Evolutionary conservation across 2,113 vertebrate species (phyloP).

Genomic region (Perca flavescens): DNA sequence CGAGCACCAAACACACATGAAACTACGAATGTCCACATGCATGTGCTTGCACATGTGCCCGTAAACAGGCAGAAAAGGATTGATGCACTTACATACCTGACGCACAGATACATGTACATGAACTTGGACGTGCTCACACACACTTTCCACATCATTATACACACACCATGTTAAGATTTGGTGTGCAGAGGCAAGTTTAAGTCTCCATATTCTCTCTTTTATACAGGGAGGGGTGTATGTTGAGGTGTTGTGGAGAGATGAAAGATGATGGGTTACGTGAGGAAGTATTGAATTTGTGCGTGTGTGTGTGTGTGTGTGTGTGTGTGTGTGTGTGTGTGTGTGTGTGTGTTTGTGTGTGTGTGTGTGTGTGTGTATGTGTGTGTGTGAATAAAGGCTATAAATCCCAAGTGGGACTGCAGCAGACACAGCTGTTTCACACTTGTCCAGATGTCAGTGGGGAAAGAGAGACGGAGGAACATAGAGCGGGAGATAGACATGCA

Average conservation of each 20-base stretch:
- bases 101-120: background rate
- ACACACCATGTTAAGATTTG: background rate
- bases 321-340: conserved; percentile 9
- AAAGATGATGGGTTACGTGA: conserved; percentile 55
- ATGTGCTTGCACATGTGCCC: conserved; percentile 20
- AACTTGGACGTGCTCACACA: background rate
- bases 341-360: conserved; percentile 30
- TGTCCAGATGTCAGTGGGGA: conserved; percentile 74
- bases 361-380: conserved; percentile 46
- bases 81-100: background rate
- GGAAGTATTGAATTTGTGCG: background rate
- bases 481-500: conserved; percentile 57
- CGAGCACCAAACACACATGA: conserved; percentile 32
- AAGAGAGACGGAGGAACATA: conserved; percentile 22
- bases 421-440: conserved; percentile 75
- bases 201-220: conserved; percentile 15
- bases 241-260: conserved; percentile 54
- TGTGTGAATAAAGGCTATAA: conserved; percentile 46
- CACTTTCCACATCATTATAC: background rate
- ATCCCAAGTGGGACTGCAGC: conserved; percentile 60
- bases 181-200: conserved; percentile 21
- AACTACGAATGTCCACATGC: conserved; percentile 35
- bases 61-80: conserved; percentile 7
- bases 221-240: conserved; percentile 6
- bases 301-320: background rate